Evolutionary conservation across 2,113 vertebrate species (phyloP).

Genomic region (Callionymus lyra): DNA sequence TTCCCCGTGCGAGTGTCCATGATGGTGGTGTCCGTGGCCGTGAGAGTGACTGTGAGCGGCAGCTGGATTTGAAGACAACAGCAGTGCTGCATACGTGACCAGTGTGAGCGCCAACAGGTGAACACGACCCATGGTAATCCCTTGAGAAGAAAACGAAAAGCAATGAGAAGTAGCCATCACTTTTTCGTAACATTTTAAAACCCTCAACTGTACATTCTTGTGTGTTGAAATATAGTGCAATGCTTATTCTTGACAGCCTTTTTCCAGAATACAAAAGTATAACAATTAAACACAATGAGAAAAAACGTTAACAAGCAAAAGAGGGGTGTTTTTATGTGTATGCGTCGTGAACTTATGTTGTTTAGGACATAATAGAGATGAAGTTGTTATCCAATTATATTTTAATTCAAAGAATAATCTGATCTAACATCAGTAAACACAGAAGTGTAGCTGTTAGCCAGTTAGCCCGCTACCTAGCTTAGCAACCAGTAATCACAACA

Average conservation of each 20-base stretch:
- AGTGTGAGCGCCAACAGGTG: slow-evolving; percentile 39
- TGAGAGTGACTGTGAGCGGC: slow-evolving; percentile 57
- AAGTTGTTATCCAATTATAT: too few relatives aligned
- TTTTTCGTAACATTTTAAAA: not conserved
- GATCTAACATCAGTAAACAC: too few relatives aligned
- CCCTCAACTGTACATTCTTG: too few relatives aligned
- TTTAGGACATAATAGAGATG: not conserved
- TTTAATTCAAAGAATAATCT: too few relatives aligned
- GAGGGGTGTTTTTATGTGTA: too few relatives aligned
- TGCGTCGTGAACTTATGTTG: not conserved
- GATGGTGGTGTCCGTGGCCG: slow-evolving; percentile 45
- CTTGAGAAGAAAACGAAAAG: slow-evolving; percentile 15
- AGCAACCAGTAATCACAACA: slow-evolving; percentile 2
- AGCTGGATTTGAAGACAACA: slow-evolving; percentile 32
- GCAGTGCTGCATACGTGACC: slow-evolving; percentile 29
- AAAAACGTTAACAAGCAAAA: too few relatives aligned
- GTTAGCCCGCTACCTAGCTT: slow-evolving; percentile 7
- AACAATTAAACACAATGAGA: too few relatives aligned
- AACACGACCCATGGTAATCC: slow-evolving; percentile 46
- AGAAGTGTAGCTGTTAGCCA: slow-evolving; percentile 2
- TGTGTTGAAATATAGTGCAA: too few relatives aligned
- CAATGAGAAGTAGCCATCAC: not conserved
- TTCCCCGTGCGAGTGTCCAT: slow-evolving; percentile 55
- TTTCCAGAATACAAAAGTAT: too few relatives aligned
- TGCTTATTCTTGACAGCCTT: too few relatives aligned